phyloP scores from a whole-genome alignment of 2,888 invertebrate species.

The Steinernema hermaphroditum region DNA sequence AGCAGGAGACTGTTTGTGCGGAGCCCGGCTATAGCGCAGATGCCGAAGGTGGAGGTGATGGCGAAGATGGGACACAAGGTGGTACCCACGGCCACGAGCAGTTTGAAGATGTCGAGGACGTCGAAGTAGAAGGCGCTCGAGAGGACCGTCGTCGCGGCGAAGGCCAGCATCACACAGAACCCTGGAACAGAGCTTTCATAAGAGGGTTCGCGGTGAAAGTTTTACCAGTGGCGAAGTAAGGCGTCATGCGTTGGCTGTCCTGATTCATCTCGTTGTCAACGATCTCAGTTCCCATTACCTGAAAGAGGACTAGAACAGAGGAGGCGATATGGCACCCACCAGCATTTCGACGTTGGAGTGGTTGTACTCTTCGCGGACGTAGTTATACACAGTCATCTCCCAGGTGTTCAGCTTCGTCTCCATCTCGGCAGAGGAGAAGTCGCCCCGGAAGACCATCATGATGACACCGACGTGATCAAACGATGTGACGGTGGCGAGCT shows the following conservation, averaged over 20 bases:
- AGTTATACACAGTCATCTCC: conserved; percentile 55
- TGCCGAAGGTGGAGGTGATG: conserved; percentile 59
- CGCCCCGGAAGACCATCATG: conserved; percentile 48
- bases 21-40: conserved; percentile 52
- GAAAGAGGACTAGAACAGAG: conserved; percentile 14
- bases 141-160: conserved; percentile 44
- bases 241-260: conserved; percentile 59
- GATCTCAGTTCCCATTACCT: conserved; percentile 63
- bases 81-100: conserved; percentile 52
- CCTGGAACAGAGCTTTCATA: conserved; percentile 34
- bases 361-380: conserved; percentile 41
- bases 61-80: conserved; percentile 60
- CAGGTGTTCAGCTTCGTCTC: conserved; percentile 38
- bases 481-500: conserved; percentile 23
- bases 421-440: conserved; percentile 35
- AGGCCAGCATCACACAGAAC: conserved; percentile 47
- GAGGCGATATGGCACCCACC: neutral
- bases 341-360: conserved; percentile 25
- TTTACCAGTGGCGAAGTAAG: conserved; percentile 58
- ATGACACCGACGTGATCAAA: conserved; percentile 38
- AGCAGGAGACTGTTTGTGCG: conserved; percentile 62
- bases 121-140: conserved; percentile 45
- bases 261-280: conserved; percentile 66
- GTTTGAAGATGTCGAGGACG: conserved; percentile 42
- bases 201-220: neutral